Base-by-base conservation (phyloP, 1,140 invertebrate genomes). In the Steinernema khuongi region DNA sequence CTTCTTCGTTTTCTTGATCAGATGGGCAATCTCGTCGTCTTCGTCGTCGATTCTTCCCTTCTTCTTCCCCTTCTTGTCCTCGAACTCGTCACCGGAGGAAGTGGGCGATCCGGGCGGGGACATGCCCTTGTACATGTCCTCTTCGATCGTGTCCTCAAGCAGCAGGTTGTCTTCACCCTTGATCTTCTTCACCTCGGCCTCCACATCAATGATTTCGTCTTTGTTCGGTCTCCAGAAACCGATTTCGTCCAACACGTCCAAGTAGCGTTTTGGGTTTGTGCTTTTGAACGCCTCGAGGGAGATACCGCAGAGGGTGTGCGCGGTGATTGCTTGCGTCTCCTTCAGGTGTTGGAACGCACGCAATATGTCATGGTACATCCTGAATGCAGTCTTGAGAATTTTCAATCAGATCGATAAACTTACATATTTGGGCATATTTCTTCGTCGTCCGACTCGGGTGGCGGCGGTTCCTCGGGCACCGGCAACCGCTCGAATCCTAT, bases 221-320 rank as follows among this genome's bases (percentile, higher is more conserved):
- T 60, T 11, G 14, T 60, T 60, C 4, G 50, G 50, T 26, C 50
- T 60, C 50, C 50, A 60, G 50, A 60, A 60, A n/a, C 50, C 50
- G 19, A 60, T 60, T 26, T 60, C 50, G 11, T 60, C 50, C 2
- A 60, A 22, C 7, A 60, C 11, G 4, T 17, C 14, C 11, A 60
- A n/a, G 50, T 60, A 60, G 4, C 50, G 14, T 2, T 60, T 11
- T 2, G 50, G 50, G 26, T 60, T 60, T 22, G 50, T 60, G 4
- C 4, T 4, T 60, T 60, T 60, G 50, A 60, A 60, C 14, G 50
- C 50, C 7, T 60, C 50, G 2, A 60, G 7, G 7, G 50, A 11
- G 11, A 60, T 14, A 7, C 14, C 4, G 19, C 50, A 60, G 7
- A 17, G 26, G 50, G 11, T 60, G 50, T 60, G 22, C 11, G 50